These are phyloP conservation scores for Trissolcus basalis DNA, from an alignment of 1,140 invertebrate species.

Conservation along the genomic window DNA sequence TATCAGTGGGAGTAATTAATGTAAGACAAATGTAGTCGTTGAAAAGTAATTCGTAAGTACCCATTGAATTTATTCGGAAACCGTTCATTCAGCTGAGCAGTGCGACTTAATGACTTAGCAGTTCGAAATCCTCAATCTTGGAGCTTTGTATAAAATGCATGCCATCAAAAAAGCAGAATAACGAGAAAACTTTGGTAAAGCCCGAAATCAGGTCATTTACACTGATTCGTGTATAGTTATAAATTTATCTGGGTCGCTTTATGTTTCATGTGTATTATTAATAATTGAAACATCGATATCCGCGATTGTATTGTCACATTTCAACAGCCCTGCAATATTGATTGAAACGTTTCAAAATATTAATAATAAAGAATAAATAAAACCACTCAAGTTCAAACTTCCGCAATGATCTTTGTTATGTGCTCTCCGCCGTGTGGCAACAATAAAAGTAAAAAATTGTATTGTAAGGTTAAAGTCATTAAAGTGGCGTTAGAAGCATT, in stretches of 20 bases:
- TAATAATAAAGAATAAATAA: not conserved
- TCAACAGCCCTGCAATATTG: not conserved
- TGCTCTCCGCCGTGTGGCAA: not conserved
- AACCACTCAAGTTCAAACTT: constrained; percentile 22
- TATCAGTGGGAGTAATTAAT: not conserved
- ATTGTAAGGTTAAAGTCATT: constrained; percentile 55
- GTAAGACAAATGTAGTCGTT: not conserved
- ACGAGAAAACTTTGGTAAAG: constrained; percentile 17
- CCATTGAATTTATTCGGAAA: constrained; percentile 2
- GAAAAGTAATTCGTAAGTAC: not conserved
- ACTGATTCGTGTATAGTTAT: constrained; percentile 5
- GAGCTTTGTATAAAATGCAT: constrained; percentile 11
- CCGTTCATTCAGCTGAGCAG: not conserved
- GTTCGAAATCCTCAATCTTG: constrained; percentile 11
- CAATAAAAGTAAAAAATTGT: constrained; percentile 43
- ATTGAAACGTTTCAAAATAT: not conserved
- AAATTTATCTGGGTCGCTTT: not conserved
- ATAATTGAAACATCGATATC: constrained; percentile 7
- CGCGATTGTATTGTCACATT: not conserved
- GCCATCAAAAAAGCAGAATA: constrained; percentile 12
- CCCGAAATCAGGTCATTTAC: constrained; percentile 21
- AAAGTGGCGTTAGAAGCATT: constrained; percentile 54
- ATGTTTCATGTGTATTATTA: not conserved
- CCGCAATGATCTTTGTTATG: constrained; percentile 16
- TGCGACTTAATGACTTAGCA: constrained; percentile 8